These are phyloP conservation scores for Triplophysa yarkandensis DNA, from an alignment of 2,797 vertebrate genomes.

Conservation along the genomic window DNA sequence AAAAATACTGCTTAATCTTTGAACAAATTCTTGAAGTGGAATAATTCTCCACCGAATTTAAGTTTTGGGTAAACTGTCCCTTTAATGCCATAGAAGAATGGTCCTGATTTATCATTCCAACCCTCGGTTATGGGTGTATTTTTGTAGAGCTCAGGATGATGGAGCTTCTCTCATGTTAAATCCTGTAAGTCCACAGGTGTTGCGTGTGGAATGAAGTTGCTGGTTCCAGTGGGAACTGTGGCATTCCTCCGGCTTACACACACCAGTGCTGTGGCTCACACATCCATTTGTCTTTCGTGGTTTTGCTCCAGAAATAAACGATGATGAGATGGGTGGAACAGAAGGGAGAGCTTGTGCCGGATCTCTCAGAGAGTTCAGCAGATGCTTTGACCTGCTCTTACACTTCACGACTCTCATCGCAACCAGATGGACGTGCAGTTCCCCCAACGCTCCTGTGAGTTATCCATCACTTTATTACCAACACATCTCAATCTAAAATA, in stretches of 20 bases:
- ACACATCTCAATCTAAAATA: too few relatives aligned
- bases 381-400: conserved; percentile 20
- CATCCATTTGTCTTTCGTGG: conserved; percentile 25
- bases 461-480: not conserved
- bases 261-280: conserved; percentile 2
- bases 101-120: too few relatives aligned
- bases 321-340: conserved; percentile 22
- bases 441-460: conserved; percentile 30
- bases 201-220: conserved; percentile 2
- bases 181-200: conserved; percentile 34
- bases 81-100: too few relatives aligned
- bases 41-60: too few relatives aligned
- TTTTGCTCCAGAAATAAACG: conserved; percentile 48
- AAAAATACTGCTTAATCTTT: too few relatives aligned
- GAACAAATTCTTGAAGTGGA: too few relatives aligned
- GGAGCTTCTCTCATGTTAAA: conserved; percentile 30
- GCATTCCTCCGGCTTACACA: conserved; percentile 23
- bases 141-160: not conserved
- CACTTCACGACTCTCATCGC: not conserved
- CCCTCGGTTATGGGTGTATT: too few relatives aligned
- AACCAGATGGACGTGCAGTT: not conserved
- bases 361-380: not conserved
- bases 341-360: conserved; percentile 1
- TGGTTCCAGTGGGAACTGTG: conserved; percentile 42
- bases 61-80: too few relatives aligned